phyloP scores from a whole-genome alignment of 92 coral and sea anemone genomes.

The Zoanthus solanderi region DNA sequence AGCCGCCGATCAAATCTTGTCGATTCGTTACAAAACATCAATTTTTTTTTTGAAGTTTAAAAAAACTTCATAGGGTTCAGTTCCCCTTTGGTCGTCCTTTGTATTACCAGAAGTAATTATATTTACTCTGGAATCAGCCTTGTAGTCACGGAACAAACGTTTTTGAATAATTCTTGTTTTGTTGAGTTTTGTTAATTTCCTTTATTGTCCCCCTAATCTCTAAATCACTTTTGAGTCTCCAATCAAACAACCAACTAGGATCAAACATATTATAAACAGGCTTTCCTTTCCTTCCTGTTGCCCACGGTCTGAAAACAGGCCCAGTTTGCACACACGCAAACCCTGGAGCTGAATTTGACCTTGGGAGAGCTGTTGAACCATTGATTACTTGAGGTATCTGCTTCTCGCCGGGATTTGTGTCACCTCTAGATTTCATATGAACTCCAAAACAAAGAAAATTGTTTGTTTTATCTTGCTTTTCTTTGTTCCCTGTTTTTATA shows the following conservation, averaged over 20 bases:
- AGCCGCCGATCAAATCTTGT: no score
- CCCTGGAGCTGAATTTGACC: neutral
- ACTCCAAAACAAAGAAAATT: neutral
- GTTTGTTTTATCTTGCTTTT: neutral
- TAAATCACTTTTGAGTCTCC: neutral
- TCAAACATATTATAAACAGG: neutral
- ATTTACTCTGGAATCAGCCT: no score
- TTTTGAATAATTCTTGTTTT: neutral
- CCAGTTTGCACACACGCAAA: neutral
- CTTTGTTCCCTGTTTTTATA: neutral
- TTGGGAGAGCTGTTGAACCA: neutral
- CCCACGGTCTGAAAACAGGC: neutral
- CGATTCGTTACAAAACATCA: no score
- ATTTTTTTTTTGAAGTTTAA: no score
- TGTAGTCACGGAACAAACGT: no score
- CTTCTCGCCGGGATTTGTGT: neutral
- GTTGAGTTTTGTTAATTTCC: neutral
- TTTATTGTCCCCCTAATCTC: neutral
- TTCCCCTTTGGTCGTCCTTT: no score
- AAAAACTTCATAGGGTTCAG: no score
- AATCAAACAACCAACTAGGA: neutral
- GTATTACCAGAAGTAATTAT: no score
- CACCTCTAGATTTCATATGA: neutral
- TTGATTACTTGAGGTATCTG: neutral
- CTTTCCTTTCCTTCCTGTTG: neutral